These are phyloP conservation scores for Melanostoma scalare DNA, from an alignment of 2,888 invertebrate species.

Conservation along the genomic window DNA sequence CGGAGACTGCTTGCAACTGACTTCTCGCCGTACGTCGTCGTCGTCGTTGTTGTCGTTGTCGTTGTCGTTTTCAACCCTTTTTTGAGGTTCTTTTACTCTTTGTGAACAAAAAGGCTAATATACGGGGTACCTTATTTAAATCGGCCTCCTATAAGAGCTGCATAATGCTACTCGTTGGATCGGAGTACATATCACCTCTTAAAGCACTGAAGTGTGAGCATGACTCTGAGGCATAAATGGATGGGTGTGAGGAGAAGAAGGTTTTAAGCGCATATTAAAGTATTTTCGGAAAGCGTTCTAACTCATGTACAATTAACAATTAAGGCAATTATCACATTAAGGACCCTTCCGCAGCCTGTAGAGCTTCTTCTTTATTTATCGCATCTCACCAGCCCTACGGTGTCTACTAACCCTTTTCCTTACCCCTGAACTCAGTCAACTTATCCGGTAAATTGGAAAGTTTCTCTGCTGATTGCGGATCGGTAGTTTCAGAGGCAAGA, in stretches of 20 bases:
- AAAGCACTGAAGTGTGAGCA: not conserved
- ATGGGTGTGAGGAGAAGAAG: constrained; percentile 2
- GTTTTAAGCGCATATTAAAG: constrained; percentile 55
- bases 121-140: constrained; percentile 60
- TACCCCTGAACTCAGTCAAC: constrained; percentile 46
- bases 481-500: constrained; percentile 25
- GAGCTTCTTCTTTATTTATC: constrained; percentile 40
- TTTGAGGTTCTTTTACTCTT: constrained; percentile 1
- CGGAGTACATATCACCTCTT: not conserved
- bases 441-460: constrained; percentile 59
- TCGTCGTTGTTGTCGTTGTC: constrained; percentile 22
- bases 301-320: constrained; percentile 70
- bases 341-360: constrained; percentile 30
- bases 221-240: not conserved
- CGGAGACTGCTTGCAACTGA: constrained; percentile 47
- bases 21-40: constrained; percentile 27
- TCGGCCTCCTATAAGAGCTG: constrained; percentile 33
- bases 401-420: not conserved
- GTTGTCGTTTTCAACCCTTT: not conserved
- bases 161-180: not conserved
- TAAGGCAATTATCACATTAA: constrained; percentile 67
- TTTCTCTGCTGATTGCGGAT: constrained; percentile 60
- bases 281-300: constrained; percentile 61
- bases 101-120: constrained; percentile 32
- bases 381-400: constrained; percentile 30